Base-by-base conservation (phyloP, 2,888 invertebrate genomes). In the Eilema griseolum region DNA sequence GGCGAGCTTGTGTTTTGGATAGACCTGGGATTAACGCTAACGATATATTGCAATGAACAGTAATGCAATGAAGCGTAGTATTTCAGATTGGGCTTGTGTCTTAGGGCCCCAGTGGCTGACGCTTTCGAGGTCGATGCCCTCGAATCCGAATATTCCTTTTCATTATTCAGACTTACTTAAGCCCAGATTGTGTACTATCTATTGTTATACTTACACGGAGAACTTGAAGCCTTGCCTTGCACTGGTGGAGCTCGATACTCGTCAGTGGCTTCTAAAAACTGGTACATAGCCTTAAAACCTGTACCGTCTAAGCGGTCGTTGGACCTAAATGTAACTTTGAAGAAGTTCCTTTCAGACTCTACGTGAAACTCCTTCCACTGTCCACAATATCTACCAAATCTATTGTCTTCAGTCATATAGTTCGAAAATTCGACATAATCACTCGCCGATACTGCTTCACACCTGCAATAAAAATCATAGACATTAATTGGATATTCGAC, bases 351-450 rank as follows among this genome's bases (percentile, higher is more conserved):
- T 88, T 99, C 99, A 8, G 99, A 99, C 83, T 97, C 97, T 59
- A 98, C 96, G 86, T 97, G 97, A 88, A 98, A 98, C 85, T 97
- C 97, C 85, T 96, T 96, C 90, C 97, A 96, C 84, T 97, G 97
- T 11, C 99, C 99, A 90, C 99, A 99, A 90, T 98, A 97, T 86
- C 98, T 96, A 64, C 97, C 96, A 92, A 98, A 98, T 91, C 98
- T 98, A 86, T 98, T 96, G 94, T 99, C 99, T 81, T 97, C 96
- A 76, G 98, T 97, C 96, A 98, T 97, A 89, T 97, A 98, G 95
- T 99, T 99, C 63, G 99, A 99, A 93, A 99, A 99, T 91, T 99
- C 98, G 67, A 99, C 98, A 92, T 98, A 99, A 93, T 99, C 99
- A 87, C 99, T 99, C 61, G 98, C 98, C 3, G 99, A 98, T 63